A percentile compares a stretch with the other conserved stretches of the same genome.
phyloP scores from a whole-genome alignment of 1,140 invertebrate genomes.

The Metopolophium dirhodum region DNA sequence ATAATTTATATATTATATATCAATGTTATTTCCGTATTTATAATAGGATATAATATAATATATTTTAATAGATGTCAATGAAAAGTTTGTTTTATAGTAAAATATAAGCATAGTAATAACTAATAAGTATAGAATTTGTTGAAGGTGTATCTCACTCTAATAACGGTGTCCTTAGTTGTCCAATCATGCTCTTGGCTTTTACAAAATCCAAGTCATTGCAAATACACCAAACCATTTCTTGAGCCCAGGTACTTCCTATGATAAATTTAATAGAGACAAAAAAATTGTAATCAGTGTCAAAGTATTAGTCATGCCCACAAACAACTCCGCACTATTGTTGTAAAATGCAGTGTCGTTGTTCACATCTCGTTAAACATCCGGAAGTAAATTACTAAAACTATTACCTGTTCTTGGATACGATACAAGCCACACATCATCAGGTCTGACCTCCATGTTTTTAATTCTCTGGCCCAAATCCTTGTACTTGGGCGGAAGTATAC shows the following conservation, averaged over 20 bases:
- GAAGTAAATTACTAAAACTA: slow-evolving; percentile 26
- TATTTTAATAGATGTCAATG: not conserved
- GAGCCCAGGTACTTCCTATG: slow-evolving; percentile 83
- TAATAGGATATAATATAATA: not conserved
- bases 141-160: slow-evolving; percentile 65
- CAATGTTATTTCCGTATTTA: not conserved
- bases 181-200: slow-evolving; percentile 70
- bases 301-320: not conserved
- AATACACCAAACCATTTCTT: slow-evolving; percentile 87
- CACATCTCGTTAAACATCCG: not conserved
- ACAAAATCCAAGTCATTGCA: slow-evolving; percentile 79
- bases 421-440: slow-evolving; percentile 80
- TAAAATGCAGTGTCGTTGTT: not conserved
- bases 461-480: slow-evolving; percentile 73
- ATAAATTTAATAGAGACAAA: not conserved
- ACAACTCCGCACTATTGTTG: not conserved
- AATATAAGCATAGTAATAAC: no score
- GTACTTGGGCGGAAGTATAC: slow-evolving; percentile 73
- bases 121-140: no score
- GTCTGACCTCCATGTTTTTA: slow-evolving; percentile 67
- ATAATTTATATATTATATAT: not conserved
- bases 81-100: not conserved
- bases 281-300: not conserved
- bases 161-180: slow-evolving; percentile 68
- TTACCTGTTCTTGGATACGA: slow-evolving; percentile 82